Conservation (phyloP, 1,140 invertebrate genomes). For the Glossosoma conforme region DNA sequence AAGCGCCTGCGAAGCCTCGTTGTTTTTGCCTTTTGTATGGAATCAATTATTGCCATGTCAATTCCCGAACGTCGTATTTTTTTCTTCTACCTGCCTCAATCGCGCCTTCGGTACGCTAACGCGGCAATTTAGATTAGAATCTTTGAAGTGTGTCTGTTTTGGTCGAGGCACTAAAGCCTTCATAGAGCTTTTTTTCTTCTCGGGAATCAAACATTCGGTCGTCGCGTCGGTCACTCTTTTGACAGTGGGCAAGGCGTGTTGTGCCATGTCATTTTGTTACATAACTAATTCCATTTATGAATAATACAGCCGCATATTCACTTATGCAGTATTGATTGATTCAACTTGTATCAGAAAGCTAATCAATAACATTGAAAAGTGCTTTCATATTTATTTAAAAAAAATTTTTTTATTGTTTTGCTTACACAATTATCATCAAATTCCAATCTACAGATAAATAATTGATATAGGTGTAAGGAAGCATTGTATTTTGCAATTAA, state of each 20-base stretch:
- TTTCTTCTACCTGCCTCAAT: conserved; percentile 19
- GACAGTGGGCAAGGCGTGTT: background rate
- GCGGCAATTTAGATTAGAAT: conserved; percentile 26
- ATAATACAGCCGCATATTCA: no score
- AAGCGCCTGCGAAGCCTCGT: background rate
- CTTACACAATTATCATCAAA: no score
- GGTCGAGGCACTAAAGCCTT: conserved; percentile 14
- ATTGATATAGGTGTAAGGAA: no score
- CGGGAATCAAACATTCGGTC: background rate
- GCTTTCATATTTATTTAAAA: no score
- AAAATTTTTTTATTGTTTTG: no score
- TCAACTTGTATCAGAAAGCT: no score
- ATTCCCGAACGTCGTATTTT: conserved; percentile 12
- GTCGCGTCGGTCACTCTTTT: conserved; percentile 13
- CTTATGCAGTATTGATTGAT: no score
- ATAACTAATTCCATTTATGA: no score
- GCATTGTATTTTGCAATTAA: no score
- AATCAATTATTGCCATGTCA: conserved; percentile 27
- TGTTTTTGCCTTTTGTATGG: conserved; percentile 15
- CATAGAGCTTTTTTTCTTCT: background rate
- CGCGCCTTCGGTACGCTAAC: conserved; percentile 6
- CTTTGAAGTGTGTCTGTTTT: conserved; percentile 17
- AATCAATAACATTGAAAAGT: no score
- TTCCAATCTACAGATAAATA: no score
- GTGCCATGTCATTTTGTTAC: conserved; percentile 5